A percentile compares a stretch with the other conserved stretches of the same genome.
Evolutionary conservation across 2,113 vertebrate genomes (phyloP).

Genomic region (Saccopteryx leptura): DNA sequence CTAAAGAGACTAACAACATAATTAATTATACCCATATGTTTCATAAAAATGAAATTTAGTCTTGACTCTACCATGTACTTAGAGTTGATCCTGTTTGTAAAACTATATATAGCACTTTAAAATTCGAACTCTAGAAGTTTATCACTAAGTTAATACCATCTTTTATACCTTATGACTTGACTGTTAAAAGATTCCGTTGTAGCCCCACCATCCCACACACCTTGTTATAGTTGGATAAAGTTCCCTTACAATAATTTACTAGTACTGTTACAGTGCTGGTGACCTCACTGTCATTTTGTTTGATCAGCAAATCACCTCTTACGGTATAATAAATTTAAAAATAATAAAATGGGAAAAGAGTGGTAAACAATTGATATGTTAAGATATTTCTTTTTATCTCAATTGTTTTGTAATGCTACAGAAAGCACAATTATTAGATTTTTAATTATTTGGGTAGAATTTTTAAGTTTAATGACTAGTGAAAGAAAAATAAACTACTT

Average conservation of each 20-base stretch:
- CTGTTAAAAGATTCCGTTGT: conserved; percentile 38
- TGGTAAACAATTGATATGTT: background rate
- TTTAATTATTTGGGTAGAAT: background rate
- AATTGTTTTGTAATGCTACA: background rate
- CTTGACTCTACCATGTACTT: conserved; percentile 67
- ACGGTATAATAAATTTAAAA: conserved; percentile 14
- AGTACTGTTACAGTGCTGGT: background rate
- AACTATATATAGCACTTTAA: conserved; percentile 71
- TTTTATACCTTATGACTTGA: conserved; percentile 67
- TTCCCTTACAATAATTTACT: background rate
- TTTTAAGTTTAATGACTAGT: background rate
- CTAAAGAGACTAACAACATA: conserved; percentile 78
- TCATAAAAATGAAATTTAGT: conserved; percentile 78
- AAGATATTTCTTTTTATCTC: background rate
- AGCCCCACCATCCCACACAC: background rate
- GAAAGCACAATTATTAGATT: background rate
- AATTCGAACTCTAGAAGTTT: conserved; percentile 15
- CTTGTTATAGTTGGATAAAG: background rate
- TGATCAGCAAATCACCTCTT: conserved; percentile 27
- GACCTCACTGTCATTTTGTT: background rate
- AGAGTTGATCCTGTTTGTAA: conserved; percentile 78
- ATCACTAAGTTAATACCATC: conserved; percentile 63
- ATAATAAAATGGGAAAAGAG: background rate
- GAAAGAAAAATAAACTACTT: background rate
- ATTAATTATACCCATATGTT: conserved; percentile 85